Evolutionary conservation across 1,140 invertebrate genomes (phyloP), one percentile per base, ranked within the genome.

Genomic region (Eciton burchellii): DNA sequence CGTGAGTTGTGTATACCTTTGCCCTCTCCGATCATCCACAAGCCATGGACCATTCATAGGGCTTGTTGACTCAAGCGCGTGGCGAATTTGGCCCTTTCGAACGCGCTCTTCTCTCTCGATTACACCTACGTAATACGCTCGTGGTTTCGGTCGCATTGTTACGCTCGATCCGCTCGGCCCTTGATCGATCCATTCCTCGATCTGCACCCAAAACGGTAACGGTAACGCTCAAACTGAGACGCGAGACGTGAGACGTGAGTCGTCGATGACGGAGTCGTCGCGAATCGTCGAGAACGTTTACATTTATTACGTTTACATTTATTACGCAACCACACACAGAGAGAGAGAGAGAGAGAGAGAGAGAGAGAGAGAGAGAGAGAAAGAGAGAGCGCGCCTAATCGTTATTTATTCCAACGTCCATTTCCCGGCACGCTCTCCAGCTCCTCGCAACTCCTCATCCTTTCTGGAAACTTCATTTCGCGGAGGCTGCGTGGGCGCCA

Each of bases 11-110:
- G 82, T 81, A 63, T 52, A 35, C 66, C 81, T 70, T 2, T 71
- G 35, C 54, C 66, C 47, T 21, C 43, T 29, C 26, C 29, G 81
- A 81, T 82, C 72, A 84, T 74, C 66, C 60, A 84, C 79, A 54
- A 81, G 47, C 59, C n/a, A n/a, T n/a, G n/a, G n/a, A 52, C 84
- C n/a, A 72, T n/a, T n/a, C 72, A 82, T 82, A 73, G 83, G 87
- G 83, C 81, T 89, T 92, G 90, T 94, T 94, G 93, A 93, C 92
- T 93, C 89, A 93, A 93, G 92, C 90, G 92, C 92, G 92, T 93
- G 92, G 86, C 93, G 89, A 93, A 93, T 93, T 87, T 84, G 83
- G 43, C 57, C 91, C 85, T 92, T 91, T 90, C 89, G 89, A 92
- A 92, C 81, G 57, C 62, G 57, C 62, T 59, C 56, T 74, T 41